Base-by-base conservation (phyloP, 2,888 invertebrate species). In the Gymnocheta viridis region DNA sequence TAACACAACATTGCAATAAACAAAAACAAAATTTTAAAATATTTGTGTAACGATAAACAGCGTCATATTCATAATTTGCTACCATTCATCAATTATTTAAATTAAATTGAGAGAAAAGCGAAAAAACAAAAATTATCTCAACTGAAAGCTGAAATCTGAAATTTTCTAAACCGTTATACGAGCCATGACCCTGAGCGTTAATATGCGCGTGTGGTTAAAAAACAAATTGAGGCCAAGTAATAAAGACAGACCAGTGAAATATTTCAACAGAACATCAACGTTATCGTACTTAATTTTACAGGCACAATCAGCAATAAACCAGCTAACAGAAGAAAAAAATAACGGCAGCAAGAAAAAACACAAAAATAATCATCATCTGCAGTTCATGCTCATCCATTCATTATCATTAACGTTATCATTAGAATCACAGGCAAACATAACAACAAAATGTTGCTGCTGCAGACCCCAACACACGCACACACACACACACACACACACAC, bases 381-480 rank as follows among this genome's bases (percentile, higher is more conserved):
- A 70, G 62, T 76, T 66, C 44, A 58, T 58, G 44, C 27, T 64
- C 72, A 79, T 54, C 67, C 49, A 77, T 58, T 60, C 74, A 64
- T 82, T 58, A 77, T 77, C 85, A 74, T 85, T 74, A 74, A 67
- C 62, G 70, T 85, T 76, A 76, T 74, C 82, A 69, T 81, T 74
- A 82, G 60, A 82, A 73, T 82, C 66, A 62, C 78, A 74, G 77
- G 77, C 72, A 70, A 70, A 78, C 70, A 74, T 69, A 77, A 77
- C 54, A 79, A 79, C 27, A 54, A 70, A 70, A 79, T 72, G 44
- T 56, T 64, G 62, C 79, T 72, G 62, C n/a, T n/a, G n/a, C n/a
- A 29, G 9, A 44, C 64, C n/a, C 41, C 70, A 54, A 54, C 19
- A 35, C 10, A 38, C n/a, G 44, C 19, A 56, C n/a, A n/a, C n/a